These are phyloP conservation scores for Rhinogobius similis DNA, from an alignment of 2,113 vertebrate genomes.

Conservation along the genomic window DNA sequence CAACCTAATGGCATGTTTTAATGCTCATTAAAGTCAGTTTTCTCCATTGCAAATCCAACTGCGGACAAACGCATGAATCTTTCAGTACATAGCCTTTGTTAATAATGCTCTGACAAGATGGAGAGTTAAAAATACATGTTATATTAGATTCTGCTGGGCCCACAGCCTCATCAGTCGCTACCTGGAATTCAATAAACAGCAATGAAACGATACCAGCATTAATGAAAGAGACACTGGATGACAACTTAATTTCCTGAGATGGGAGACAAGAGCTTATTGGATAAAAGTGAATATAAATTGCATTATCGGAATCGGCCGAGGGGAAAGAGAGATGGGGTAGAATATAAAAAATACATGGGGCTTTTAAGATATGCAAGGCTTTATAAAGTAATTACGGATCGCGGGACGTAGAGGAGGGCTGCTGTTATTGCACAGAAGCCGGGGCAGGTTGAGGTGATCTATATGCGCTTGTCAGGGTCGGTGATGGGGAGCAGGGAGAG, in stretches of 20 bases:
- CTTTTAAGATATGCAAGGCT: slow-evolving; percentile 69
- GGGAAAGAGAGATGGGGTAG: slow-evolving; percentile 57
- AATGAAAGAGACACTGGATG: slow-evolving; percentile 71
- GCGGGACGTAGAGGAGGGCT: slow-evolving; percentile 40
- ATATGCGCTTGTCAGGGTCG: neutral
- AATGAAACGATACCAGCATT: slow-evolving; percentile 65
- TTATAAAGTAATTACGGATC: slow-evolving; percentile 72
- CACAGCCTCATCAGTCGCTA: slow-evolving; percentile 52
- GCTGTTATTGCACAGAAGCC: slow-evolving; percentile 48
- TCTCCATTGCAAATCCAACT: neutral
- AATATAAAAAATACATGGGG: slow-evolving; percentile 59
- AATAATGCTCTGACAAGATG: slow-evolving; percentile 43
- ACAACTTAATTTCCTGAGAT: slow-evolving; percentile 79
- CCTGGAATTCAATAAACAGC: slow-evolving; percentile 72
- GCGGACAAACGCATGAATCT: slow-evolving; percentile 29
- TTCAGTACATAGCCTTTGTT: slow-evolving; percentile 25
- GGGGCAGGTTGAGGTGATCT: neutral
- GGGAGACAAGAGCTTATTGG: slow-evolving; percentile 74
- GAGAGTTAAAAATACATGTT: slow-evolving; percentile 39
- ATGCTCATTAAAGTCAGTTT: neutral
- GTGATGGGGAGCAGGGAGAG: neutral
- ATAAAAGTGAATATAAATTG: slow-evolving; percentile 66
- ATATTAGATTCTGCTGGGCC: slow-evolving; percentile 52
- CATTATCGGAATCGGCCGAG: slow-evolving; percentile 62
- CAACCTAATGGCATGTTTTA: neutral